Conservation (phyloP, 2,113 vertebrate genomes). For the Zosterops hypoxanthus region DNA sequence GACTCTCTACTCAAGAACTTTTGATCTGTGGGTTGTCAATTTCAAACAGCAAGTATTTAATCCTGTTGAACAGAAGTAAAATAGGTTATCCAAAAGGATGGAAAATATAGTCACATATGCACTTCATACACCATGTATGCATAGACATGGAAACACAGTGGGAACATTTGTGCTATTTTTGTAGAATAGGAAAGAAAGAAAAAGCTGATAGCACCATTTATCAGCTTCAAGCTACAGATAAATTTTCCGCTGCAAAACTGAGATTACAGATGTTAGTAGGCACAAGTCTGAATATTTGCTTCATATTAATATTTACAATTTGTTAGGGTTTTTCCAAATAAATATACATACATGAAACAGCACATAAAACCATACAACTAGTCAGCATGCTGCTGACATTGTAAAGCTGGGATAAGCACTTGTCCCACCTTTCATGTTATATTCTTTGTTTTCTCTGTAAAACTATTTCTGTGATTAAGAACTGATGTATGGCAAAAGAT, state of each 20-base stretch:
- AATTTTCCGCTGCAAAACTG: not conserved
- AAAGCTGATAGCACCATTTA: not conserved
- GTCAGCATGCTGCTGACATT: not conserved
- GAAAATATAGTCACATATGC: not conserved
- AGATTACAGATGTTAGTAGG: not conserved
- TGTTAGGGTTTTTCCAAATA: not conserved
- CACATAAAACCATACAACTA: not conserved
- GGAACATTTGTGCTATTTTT: not conserved
- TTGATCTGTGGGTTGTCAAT: not conserved
- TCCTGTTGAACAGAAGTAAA: not conserved
- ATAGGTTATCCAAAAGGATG: not conserved
- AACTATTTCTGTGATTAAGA: not conserved
- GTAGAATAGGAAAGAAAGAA: conserved; percentile 21
- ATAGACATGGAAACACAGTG: not conserved
- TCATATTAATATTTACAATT: not conserved
- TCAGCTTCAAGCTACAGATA: not conserved
- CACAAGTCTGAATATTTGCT: not conserved
- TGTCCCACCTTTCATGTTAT: not conserved
- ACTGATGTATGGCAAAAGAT: not conserved
- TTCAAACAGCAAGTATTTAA: not conserved
- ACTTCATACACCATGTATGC: not conserved
- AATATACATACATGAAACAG: not conserved
- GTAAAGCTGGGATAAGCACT: not conserved
- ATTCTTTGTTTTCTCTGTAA: not conserved
- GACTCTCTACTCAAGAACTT: not conserved